A percentile compares a stretch with the other conserved stretches of the same genome.
phyloP scores from a whole-genome alignment of 2,113 vertebrate species.

The Pollimyrus isidori region DNA sequence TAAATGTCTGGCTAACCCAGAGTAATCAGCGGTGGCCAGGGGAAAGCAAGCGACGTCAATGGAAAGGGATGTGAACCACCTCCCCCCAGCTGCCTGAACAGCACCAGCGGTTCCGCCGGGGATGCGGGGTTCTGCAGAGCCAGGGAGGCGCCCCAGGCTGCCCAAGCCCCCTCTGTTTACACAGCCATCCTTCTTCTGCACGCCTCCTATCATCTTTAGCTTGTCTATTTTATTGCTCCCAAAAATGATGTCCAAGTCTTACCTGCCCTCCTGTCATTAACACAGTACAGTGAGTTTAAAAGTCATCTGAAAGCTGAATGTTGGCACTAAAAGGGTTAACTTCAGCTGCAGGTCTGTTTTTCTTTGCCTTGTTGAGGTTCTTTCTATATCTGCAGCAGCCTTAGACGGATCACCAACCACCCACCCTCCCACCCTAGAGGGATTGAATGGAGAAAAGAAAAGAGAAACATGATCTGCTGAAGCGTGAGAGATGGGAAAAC shows the following conservation, averaged over 20 bases:
- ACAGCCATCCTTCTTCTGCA: background rate
- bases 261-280: background rate
- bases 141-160: background rate
- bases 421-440: background rate
- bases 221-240: background rate
- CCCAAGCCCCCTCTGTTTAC: background rate
- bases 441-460: too few species aligned
- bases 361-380: background rate
- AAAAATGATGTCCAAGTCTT: background rate
- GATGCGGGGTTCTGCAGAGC: background rate
- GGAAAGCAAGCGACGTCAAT: conserved; percentile 28
- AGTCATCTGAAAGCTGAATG: background rate
- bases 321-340: conserved; percentile 19
- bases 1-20: conserved; percentile 63
- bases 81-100: background rate
- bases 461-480: conserved; percentile 13
- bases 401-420: conserved; percentile 9
- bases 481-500: conserved; percentile 18
- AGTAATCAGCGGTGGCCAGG: conserved; percentile 44
- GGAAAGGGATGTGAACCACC: conserved; percentile 30
- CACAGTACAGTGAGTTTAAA: background rate
- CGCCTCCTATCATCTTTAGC: background rate
- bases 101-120: background rate
- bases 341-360: conserved; percentile 1
- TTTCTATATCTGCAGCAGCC: conserved; percentile 10